These are phyloP conservation scores for Drosophila leonis DNA, from an alignment of 2,888 invertebrate species.

Conservation along the genomic window DNA sequence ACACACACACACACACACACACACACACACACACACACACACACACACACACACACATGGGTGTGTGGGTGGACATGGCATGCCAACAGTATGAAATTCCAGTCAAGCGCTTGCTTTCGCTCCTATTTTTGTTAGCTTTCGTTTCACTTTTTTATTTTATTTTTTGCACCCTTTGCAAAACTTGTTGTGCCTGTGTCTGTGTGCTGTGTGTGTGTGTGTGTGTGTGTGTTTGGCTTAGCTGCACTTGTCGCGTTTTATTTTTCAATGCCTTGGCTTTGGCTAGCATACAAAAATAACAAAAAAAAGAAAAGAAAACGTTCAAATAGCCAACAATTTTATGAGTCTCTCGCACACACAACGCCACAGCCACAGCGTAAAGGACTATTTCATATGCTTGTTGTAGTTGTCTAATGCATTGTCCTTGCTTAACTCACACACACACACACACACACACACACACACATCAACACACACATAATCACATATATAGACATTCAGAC, in stretches of 20 bases:
- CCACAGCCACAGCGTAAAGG: slow-evolving; percentile 50
- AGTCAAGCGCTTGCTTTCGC: slow-evolving; percentile 75
- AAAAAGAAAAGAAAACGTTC: slow-evolving; percentile 67
- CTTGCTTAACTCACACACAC: not conserved
- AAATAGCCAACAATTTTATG: slow-evolving; percentile 81
- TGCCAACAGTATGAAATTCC: slow-evolving; percentile 78
- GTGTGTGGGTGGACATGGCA: slow-evolving; percentile 51
- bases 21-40: slow-evolving; percentile 23
- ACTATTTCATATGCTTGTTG: slow-evolving; percentile 21
- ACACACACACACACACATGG: slow-evolving; percentile 17
- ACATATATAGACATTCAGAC: not conserved
- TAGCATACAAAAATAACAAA: slow-evolving; percentile 62
- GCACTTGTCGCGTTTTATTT: slow-evolving; percentile 72
- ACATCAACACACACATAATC: not conserved
- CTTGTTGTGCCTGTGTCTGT: slow-evolving; percentile 24
- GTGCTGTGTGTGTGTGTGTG: slow-evolving; percentile 29
- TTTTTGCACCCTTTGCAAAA: slow-evolving; percentile 51
- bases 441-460: not conserved
- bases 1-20: too few relatives aligned
- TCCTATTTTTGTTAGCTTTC: slow-evolving; percentile 57
- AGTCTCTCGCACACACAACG: slow-evolving; percentile 57
- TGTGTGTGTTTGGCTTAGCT: slow-evolving; percentile 51
- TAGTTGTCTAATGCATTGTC: slow-evolving; percentile 12
- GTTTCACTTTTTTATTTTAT: slow-evolving; percentile 20
- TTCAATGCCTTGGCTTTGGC: slow-evolving; percentile 70